These are phyloP conservation scores for Anoplophora glabripennis DNA, from an alignment of 1,140 invertebrate genomes.

Conservation along the genomic window DNA sequence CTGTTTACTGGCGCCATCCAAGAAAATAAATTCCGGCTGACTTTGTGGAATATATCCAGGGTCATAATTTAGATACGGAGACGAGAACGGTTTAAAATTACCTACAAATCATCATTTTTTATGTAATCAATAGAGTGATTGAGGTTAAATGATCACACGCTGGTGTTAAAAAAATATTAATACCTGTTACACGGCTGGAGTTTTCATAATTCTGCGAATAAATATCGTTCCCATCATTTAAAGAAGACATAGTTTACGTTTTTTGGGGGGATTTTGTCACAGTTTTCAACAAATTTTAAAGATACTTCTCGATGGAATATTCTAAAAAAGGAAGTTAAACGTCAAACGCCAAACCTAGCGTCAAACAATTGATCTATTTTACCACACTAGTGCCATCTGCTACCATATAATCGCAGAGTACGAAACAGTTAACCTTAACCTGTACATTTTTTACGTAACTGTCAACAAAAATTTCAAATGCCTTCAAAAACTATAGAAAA, in stretches of 20 bases:
- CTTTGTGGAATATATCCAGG: conserved; percentile 75
- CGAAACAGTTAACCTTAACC: too few relatives aligned
- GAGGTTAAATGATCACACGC: conserved; percentile 1
- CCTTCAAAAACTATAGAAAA: not conserved
- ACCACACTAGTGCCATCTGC: too few relatives aligned
- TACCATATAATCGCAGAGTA: too few relatives aligned
- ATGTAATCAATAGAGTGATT: conserved; percentile 1
- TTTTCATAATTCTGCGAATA: conserved; percentile 8
- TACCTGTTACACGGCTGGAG: conserved; percentile 5
- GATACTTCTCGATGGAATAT: too few relatives aligned
- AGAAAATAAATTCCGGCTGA: conserved; percentile 91
- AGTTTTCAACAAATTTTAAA: too few relatives aligned
- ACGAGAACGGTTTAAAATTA: conserved; percentile 56
- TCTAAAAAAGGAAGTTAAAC: too few relatives aligned
- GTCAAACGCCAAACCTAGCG: too few relatives aligned
- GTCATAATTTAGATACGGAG: conserved; percentile 91
- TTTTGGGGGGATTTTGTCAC: too few relatives aligned
- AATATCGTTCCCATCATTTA: conserved; percentile 12
- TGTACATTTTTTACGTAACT: too few relatives aligned
- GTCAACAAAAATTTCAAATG: too few relatives aligned
- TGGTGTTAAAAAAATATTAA: not conserved
- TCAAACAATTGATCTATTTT: too few relatives aligned
- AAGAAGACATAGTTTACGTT: conserved; percentile 9
- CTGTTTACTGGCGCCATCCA: conserved; percentile 79
- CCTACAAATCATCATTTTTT: conserved; percentile 28